Evolutionary conservation across 2,888 invertebrate genomes (phyloP).

Genomic region (Luperina testacea): DNA sequence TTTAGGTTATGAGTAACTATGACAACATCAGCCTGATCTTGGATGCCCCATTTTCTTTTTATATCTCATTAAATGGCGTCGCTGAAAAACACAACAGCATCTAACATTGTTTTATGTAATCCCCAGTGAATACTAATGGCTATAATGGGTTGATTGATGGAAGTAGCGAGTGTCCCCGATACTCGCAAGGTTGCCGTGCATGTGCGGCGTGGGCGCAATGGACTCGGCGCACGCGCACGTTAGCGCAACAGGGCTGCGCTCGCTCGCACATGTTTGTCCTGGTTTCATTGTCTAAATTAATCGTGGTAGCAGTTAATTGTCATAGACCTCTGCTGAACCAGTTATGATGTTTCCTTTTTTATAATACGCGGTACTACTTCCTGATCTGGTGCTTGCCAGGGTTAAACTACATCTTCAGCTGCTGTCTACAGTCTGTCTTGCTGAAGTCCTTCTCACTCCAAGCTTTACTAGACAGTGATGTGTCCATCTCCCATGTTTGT

Average conservation of each 20-base stretch:
- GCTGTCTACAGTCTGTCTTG: not conserved
- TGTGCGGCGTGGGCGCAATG: conserved; percentile 57
- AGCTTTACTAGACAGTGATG: not conserved
- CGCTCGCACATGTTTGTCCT: conserved; percentile 11
- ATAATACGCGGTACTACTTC: not conserved
- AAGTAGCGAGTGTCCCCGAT: conserved; percentile 60
- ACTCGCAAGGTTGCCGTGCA: conserved; percentile 60
- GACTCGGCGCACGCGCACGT: conserved; percentile 41
- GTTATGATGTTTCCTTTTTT: not conserved
- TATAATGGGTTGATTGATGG: conserved; percentile 56
- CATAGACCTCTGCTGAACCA: not conserved
- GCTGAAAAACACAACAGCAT: not conserved
- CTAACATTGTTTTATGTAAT: conserved; percentile 24
- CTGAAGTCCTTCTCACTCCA: not conserved
- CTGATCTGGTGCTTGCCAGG: not conserved
- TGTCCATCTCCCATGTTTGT: not conserved
- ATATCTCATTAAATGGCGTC: conserved; percentile 7
- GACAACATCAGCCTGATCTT: conserved; percentile 12
- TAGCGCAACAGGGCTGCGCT: conserved; percentile 46
- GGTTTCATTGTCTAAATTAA: conserved; percentile 31
- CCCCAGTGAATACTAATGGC: conserved; percentile 36
- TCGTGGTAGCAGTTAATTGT: not conserved
- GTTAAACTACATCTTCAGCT: not conserved
- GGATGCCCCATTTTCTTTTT: conserved; percentile 17
- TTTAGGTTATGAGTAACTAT: conserved; percentile 11